Evolutionary conservation across 2,797 vertebrate genomes (phyloP), one percentile per base, ranked within the genome.

Genomic region (Staurois parvus): DNA sequence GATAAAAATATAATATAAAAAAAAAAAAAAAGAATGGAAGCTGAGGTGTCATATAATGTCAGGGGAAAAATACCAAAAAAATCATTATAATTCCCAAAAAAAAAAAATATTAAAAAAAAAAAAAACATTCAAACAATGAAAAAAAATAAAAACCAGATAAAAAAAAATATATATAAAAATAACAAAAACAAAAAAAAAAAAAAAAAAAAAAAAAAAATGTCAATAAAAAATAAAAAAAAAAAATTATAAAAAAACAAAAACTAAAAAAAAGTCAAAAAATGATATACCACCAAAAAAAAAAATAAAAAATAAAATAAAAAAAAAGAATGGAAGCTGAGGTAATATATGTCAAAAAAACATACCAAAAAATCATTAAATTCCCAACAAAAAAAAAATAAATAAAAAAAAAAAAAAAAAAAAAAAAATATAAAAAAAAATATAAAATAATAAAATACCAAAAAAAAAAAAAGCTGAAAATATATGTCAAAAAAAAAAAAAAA

Each of bases 381-480:
- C 10, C 10, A 59, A 59, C 10, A 59, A 59, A 59, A 59, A 59
- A 59, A 59, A 59, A 59, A 59, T 10, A 59, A 59, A 59, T 10
- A 59, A 59, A 59, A 59, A 59, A 59, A 59, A 59, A 59, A 59
- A 59, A 59, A 59, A 59, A 59, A 59, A 59, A 59, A 59, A 59
- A 59, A 59, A 59, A 59, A 59, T 10, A 59, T 10, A 59, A 59
- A 59, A 59, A 59, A 59, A 59, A 59, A 59, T 10, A 59, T 10
- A 59, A 59, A 59, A 59, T 10, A 59, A 59, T 10, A 59, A 59
- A 59, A 59, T 10, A 59, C 10, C 10, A n/a, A n/a, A n/a, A n/a
- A n/a, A n/a, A n/a, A n/a, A n/a, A n/a, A n/a, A n/a, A n/a, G n/a
- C n/a, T n/a, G n/a, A n/a, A n/a, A n/a, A n/a, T n/a, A n/a, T n/a